A percentile compares a stretch with the other conserved stretches of the same genome.
Evolutionary conservation across 2,888 invertebrate species (phyloP).

Genomic region (Polyommatus iphigenia): DNA sequence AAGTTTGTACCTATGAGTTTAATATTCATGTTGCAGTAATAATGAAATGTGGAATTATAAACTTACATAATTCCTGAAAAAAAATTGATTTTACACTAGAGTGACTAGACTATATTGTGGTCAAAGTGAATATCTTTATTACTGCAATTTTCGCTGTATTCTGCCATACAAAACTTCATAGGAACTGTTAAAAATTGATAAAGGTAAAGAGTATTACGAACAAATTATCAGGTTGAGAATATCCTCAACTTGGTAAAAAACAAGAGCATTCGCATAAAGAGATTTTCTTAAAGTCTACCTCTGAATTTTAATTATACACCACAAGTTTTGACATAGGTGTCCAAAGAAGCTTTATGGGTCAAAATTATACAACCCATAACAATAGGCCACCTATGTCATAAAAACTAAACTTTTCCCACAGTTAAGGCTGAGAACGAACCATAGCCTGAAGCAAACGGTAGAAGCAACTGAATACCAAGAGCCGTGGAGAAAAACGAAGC

Average conservation of each 20-base stretch:
- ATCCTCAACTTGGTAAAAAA: neutral
- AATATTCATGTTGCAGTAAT: too few relatives aligned
- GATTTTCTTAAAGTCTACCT: conserved; percentile 2
- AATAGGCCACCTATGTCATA: conserved; percentile 21
- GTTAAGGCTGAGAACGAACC: conserved; percentile 66
- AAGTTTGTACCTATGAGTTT: too few relatives aligned
- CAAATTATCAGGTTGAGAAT: too few relatives aligned
- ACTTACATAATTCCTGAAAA: too few relatives aligned
- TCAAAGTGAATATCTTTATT: too few relatives aligned
- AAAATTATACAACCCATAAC: conserved; percentile 16
- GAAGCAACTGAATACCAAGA: conserved; percentile 75
- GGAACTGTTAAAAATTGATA: too few relatives aligned
- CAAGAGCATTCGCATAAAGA: neutral
- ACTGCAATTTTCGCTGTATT: too few relatives aligned
- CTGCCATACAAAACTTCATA: too few relatives aligned
- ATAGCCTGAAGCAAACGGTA: conserved; percentile 77
- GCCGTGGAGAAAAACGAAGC: conserved; percentile 43
- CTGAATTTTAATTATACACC: conserved; percentile 10
- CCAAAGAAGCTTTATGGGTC: conserved; percentile 17
- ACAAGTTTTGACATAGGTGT: conserved; percentile 6
- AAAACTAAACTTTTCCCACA: conserved; percentile 37
- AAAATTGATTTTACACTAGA: too few relatives aligned
- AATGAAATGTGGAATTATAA: too few relatives aligned
- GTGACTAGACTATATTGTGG: too few relatives aligned
- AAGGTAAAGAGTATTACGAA: too few relatives aligned